Conservation (phyloP, 64 coral and sea anemone species). For the Trachythela sp. region DNA sequence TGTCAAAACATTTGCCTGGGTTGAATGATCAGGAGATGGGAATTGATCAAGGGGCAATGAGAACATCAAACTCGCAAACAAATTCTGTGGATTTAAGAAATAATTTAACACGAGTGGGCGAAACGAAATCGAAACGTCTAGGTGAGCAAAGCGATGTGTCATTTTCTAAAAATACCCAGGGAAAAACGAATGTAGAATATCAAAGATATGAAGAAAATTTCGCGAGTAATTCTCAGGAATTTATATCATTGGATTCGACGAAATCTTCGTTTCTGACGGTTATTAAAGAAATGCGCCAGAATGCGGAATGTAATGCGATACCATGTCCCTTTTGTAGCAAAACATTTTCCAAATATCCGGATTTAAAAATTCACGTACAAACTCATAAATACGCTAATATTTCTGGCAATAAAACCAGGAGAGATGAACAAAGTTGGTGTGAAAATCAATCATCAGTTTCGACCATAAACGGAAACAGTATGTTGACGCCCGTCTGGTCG, state of each 20-base stretch:
- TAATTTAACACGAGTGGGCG: background rate
- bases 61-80: background rate
- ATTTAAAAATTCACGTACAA: background rate
- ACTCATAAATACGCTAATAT: background rate
- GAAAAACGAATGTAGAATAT: background rate
- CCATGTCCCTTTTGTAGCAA: background rate
- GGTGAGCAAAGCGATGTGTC: background rate
- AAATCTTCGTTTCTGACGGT: background rate
- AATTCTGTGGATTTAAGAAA: background rate
- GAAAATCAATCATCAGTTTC: too few relatives aligned
- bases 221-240: background rate
- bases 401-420: background rate
- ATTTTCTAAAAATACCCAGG: background rate
- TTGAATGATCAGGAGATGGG: background rate
- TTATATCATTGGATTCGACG: conserved; percentile 13
- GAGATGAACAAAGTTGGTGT: too few relatives aligned
- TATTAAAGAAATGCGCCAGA: background rate
- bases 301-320: background rate
- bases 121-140: background rate
- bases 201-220: background rate
- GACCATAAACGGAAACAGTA: too few relatives aligned
- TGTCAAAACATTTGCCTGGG: background rate
- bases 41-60: background rate
- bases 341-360: background rate
- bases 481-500: too few relatives aligned